These are phyloP conservation scores for Apotomis betuletana DNA, from an alignment of 2,888 invertebrate genomes.

Conservation along the genomic window DNA sequence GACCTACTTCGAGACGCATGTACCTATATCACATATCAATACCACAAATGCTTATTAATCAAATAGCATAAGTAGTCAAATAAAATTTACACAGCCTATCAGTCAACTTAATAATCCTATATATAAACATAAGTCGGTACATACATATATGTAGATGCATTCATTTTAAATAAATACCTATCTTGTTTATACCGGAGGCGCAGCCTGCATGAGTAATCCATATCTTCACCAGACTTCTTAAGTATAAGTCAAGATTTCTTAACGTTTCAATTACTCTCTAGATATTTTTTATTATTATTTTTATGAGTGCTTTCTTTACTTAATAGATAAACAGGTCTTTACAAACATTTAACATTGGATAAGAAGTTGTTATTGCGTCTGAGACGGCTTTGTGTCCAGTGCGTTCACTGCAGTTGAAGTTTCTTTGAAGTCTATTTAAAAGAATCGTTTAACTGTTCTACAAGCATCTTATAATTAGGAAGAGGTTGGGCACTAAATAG, in stretches of 20 bases:
- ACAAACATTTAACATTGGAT: conserved; percentile 59
- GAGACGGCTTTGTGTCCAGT: conserved; percentile 45
- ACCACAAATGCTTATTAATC: no score
- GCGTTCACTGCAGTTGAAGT: conserved; percentile 19
- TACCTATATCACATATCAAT: no score
- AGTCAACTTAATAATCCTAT: no score
- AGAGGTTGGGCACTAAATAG: no score
- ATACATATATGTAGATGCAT: neutral
- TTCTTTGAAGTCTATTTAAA: neutral
- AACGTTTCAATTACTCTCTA: conserved; percentile 19
- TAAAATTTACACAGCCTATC: no score
- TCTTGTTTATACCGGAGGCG: conserved; percentile 16
- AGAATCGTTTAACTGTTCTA: conserved; percentile 1
- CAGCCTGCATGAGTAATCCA: conserved; percentile 6
- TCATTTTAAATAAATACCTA: neutral
- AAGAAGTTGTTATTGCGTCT: conserved; percentile 52
- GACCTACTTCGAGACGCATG: no score
- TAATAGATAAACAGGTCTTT: conserved; percentile 41
- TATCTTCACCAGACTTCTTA: conserved; percentile 32
- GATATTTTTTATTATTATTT: conserved; percentile 19
- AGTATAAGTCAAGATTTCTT: conserved; percentile 31
- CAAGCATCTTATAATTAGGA: neutral
- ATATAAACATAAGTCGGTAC: no score
- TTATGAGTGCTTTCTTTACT: conserved; percentile 43
- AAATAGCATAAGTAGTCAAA: no score